Conservation (phyloP, 2,888 invertebrate genomes). For the Lasioglossum marginatum region DNA sequence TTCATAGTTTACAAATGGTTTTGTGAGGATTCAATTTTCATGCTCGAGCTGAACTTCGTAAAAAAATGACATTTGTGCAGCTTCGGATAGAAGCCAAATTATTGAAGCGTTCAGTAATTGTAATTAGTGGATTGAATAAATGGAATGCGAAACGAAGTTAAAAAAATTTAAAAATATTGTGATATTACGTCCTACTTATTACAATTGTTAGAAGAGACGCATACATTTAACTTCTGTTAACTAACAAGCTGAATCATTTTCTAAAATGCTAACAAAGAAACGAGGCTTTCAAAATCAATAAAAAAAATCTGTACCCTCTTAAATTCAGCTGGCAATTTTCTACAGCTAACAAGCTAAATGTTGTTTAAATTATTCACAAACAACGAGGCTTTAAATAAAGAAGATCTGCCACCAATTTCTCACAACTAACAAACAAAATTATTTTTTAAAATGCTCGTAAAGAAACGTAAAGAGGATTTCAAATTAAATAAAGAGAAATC, state of each 20-base stretch:
- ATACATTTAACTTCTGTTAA: too few species aligned
- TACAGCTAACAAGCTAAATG: not conserved
- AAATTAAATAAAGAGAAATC: not conserved
- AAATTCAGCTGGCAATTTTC: not conserved
- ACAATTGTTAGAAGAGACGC: not conserved
- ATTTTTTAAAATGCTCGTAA: too few species aligned
- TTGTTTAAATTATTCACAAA: not conserved
- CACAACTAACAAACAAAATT: too few species aligned
- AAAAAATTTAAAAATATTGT: not conserved
- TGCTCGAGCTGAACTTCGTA: not conserved
- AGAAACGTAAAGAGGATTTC: too few species aligned
- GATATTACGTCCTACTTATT: not conserved
- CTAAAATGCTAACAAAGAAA: not conserved
- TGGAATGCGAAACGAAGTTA: not conserved
- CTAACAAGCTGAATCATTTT: too few species aligned
- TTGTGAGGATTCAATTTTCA: not conserved
- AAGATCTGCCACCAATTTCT: too few species aligned
- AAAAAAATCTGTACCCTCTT: not conserved
- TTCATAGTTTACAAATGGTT: not conserved
- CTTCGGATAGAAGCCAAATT: not conserved
- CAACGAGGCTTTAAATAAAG: too few species aligned
- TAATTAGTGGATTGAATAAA: not conserved
- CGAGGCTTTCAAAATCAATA: not conserved
- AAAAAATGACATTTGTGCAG: not conserved
- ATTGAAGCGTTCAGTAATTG: not conserved